A percentile compares a stretch with the other conserved stretches of the same genome.
Conservation (phyloP, 2,113 vertebrate species). For the Oriolus oriolus region DNA sequence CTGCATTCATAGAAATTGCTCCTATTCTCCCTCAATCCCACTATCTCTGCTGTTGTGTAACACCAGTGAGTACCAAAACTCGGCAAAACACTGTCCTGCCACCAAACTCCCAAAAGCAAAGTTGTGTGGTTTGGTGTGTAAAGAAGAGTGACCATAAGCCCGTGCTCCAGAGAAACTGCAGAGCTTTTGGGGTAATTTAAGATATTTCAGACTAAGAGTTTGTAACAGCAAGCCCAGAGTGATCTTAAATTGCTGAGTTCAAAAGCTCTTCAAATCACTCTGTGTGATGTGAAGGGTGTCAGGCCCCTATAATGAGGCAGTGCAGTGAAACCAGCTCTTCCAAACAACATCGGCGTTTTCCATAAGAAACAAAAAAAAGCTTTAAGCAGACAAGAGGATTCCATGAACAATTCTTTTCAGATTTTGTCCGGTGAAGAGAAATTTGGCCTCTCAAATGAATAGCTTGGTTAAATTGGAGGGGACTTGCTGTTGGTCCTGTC, state of each 20-base stretch:
- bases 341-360: not conserved
- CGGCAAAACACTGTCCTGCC: not conserved
- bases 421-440: not conserved
- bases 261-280: not conserved
- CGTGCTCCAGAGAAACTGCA: not conserved
- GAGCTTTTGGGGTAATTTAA: not conserved
- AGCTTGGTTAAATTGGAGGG: not conserved
- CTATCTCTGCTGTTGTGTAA: constrained; percentile 1
- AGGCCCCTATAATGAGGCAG: not conserved
- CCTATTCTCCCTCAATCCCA: constrained; percentile 7
- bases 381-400: not conserved
- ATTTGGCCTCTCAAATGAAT: not conserved
- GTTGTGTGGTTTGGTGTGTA: not conserved
- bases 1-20: constrained; percentile 62
- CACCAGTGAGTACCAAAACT: not conserved
- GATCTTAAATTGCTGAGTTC: not conserved
- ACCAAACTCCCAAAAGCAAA: not conserved
- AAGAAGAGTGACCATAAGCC: not conserved
- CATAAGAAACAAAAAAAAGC: not conserved
- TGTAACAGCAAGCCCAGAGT: not conserved
- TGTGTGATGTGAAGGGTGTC: not conserved
- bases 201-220: not conserved
- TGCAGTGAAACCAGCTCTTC: not conserved
- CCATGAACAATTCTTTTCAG: not conserved
- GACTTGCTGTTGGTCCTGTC: not conserved